These are phyloP conservation scores for Drosophila parvula DNA, from an alignment of 1,140 invertebrate species.

Conservation along the genomic window DNA sequence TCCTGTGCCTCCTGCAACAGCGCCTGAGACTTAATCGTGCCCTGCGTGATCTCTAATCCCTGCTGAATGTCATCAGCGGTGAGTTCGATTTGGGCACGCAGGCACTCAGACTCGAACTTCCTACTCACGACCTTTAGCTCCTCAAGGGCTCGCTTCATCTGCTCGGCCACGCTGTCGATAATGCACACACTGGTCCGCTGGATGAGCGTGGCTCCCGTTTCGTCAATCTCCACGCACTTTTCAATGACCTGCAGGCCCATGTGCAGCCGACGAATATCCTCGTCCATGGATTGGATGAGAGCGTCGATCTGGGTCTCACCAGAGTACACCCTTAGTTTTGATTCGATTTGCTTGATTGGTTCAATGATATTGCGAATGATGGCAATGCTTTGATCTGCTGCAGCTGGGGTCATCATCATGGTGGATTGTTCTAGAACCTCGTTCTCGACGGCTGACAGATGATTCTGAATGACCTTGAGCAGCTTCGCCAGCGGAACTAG, in stretches of 20 bases:
- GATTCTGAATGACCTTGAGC: conserved; percentile 72
- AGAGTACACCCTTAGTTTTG: conserved; percentile 85
- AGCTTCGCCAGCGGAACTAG: conserved; percentile 75
- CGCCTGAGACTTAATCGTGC: conserved; percentile 85
- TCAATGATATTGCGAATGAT: conserved; percentile 87
- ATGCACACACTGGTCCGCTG: conserved; percentile 87
- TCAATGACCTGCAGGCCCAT: conserved; percentile 87
- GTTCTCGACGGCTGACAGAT: conserved; percentile 86
- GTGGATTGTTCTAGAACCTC: conserved; percentile 87
- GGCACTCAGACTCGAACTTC: conserved; percentile 62
- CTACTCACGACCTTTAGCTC: conserved; percentile 84
- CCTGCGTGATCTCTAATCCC: conserved; percentile 85
- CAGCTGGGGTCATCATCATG: conserved; percentile 87
- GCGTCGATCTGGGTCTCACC: conserved; percentile 84
- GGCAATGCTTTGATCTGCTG: conserved; percentile 87
- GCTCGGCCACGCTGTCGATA: conserved; percentile 85
- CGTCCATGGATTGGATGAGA: conserved; percentile 86
- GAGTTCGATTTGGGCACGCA: conserved; percentile 83
- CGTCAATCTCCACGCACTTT: conserved; percentile 88
- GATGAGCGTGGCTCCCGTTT: conserved; percentile 87
- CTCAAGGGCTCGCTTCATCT: conserved; percentile 85
- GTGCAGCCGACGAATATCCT: conserved; percentile 87
- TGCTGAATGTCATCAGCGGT: conserved; percentile 85
- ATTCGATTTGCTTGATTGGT: conserved; percentile 87
- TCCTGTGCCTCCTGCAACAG: conserved; percentile 85